Evolutionary conservation across 2,113 vertebrate species (phyloP), one percentile per base, ranked within the genome.

Genomic region (Aphelocoma coerulescens): DNA sequence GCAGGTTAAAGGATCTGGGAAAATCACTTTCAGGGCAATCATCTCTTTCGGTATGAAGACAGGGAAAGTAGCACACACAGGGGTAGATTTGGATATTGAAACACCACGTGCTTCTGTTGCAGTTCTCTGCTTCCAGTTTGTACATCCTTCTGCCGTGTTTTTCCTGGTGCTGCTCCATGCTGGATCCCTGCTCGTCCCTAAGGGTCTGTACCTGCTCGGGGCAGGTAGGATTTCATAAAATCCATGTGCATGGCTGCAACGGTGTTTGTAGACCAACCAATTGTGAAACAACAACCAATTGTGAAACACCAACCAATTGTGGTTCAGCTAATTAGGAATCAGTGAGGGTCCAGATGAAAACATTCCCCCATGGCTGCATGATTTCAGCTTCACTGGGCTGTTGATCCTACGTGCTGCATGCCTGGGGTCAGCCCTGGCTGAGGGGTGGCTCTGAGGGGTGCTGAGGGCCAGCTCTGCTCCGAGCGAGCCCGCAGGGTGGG

Each of bases 311-410:
- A 44, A 44, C 13, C n/a, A 11, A 10, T 15, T 26, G 21, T 2
- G 13, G 73, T 20, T 75, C 62, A 24, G 21, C 55, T 59, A 6
- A 73, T 19, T 9, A 35, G 57, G 81, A 55, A 22, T 8, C 16
- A 1, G 23, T 5, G 59, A 7, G 5, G 16, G 6, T 43, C 52
- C 37, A 39, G 30, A 27, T 66, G 74, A 44, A 35, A 73, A 16
- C 19, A 3, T 43, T 61, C 28, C 32, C 7, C 13, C 2, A 3
- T 1, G 4, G 51, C 58, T n/a, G 43, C 17, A 14, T 0, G 1
- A 5, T 32, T 51, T 18, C 3, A 1, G 35, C 33, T 35, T 20
- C 48, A 21, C 9, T 1, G 35, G 41, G 63, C 30, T 30, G 11
- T 57, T 18, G 24, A 16, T 19, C 35, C 57, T 82, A 13, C 2